phyloP scores from a whole-genome alignment of 2,113 vertebrate genomes.

The Ochotona curzoniae region DNA sequence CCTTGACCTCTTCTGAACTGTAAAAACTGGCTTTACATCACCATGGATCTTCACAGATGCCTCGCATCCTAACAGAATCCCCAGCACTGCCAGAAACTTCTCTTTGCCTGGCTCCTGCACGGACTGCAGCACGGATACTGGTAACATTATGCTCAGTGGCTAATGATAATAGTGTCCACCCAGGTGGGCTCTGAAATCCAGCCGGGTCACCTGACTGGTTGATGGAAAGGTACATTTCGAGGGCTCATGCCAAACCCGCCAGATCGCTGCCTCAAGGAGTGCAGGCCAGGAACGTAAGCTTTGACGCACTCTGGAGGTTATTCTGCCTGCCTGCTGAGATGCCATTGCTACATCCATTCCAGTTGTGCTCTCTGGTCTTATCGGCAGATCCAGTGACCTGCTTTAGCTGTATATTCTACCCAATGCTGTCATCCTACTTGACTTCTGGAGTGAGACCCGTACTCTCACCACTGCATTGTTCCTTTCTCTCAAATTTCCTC shows the following conservation, averaged over 20 bases:
- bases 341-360: background rate
- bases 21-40: background rate
- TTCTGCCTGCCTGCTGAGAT: background rate
- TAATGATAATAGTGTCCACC: background rate
- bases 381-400: background rate
- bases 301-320: too few species aligned
- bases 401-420: background rate
- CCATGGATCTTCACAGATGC: background rate
- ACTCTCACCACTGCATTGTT: background rate
- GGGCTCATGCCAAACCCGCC: background rate
- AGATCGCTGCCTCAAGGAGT: background rate
- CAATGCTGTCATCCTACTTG: background rate
- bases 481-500: constrained; percentile 45
- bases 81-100: background rate
- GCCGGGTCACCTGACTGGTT: background rate
- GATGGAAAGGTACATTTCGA: background rate
- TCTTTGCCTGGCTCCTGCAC: background rate
- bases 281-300: background rate
- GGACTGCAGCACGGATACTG: background rate
- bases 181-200: background rate
- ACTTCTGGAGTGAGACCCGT: background rate
- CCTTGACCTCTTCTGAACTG: background rate
- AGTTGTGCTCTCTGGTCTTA: background rate
- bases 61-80: background rate
- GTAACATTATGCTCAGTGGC: background rate